Base-by-base conservation (phyloP, 2,113 vertebrate species). In the Cebidichthys violaceus region DNA sequence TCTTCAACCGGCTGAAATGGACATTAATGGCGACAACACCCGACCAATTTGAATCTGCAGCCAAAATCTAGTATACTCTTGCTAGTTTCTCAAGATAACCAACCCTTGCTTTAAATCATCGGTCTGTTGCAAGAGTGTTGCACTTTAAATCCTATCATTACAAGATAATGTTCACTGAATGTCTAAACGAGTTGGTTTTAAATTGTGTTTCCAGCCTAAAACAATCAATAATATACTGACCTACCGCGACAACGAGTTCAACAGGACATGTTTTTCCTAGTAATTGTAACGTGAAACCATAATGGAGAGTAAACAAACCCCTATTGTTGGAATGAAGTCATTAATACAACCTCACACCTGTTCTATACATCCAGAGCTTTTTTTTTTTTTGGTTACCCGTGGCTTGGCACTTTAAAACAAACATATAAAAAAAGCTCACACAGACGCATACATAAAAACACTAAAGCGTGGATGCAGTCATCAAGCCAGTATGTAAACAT, bases 391-490 rank as follows among this genome's bases (percentile, higher is more conserved):
- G 55, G 55, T 65, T 33, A 73, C 62, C 59, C 70, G 29, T 45
- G 64, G 54, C 45, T 67, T 70, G 17, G 75, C 3, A 77, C 35
- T 41, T 78, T 17, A 81, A 68, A 83, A 77, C 20, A 62, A 39
- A 59, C 22, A 50, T 9, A 72, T 33, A 77, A 50, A 72, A 76
- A 54, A 90, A 84, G 83, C 81, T 85, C 77, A 60, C 78, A 94
- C 90, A 73, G 37, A 52, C 79, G 76, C 71, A 82, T 79, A 61
- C 43, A 81, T 74, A 85, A 80, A 75, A 83, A 64, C 67, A 90
- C 74, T 79, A 9, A 91, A 71, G 69, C 71, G 86, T 31, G 75
- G 70, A 93, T 91, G 70, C 66, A 92, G 87, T 88, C 89, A 88
- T 86, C 64, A 82, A 69, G 37, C 43, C 79, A 47, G 65, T 60